Base-by-base conservation (phyloP, 1,140 invertebrate species). In the Latrodectus geometricus region DNA sequence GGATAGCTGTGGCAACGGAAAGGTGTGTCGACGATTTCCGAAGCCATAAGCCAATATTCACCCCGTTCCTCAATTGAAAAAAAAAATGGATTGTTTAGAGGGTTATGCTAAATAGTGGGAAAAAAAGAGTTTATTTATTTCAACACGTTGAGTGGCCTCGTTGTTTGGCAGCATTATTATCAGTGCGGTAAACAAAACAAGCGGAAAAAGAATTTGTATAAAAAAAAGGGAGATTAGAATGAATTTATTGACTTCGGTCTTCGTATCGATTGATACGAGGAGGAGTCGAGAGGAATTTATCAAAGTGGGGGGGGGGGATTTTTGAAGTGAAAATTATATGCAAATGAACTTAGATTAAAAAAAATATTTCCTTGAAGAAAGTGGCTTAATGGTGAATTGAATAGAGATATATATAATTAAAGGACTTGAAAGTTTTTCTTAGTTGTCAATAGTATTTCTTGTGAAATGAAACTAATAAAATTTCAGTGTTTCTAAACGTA, bases 1-100 rank as follows among this genome's bases (percentile, higher is more conserved):
- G 80, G 80, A 73, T 82, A 82, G 17, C 69, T 68, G 35, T 20
- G n/a, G n/a, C 35, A 35, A 35, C 35, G 50, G 23, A 56, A 54
- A 84, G 82, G 82, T 84, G 82, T 84, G 82, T 75, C 69, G n/a
- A 4, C 56, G 17, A 50, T 69, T n/a, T 21, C 74, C 52, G 17
- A 54, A 50, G 66, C 56, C 78, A 69, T 50, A 52, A 73, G 23
- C 50, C 79, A 54, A 82, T 73, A 82, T 56, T 61, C 79, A 56
- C 23, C 50, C 52, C 14, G 21, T 49, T 66, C n/a, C 54, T 17
- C 11, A 61, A 61, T 20, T 20, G 35, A 78, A 78, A 23, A 68
- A 78, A 78, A 78, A 61, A 54, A 17, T 68, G 21, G 56, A 66
- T 68, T 78, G 56, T 78, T 78, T 68, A 35, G 76, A 78, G 76